These are phyloP conservation scores for Bombyx mori DNA, from an alignment of 1,140 invertebrate genomes.

Conservation along the genomic window DNA sequence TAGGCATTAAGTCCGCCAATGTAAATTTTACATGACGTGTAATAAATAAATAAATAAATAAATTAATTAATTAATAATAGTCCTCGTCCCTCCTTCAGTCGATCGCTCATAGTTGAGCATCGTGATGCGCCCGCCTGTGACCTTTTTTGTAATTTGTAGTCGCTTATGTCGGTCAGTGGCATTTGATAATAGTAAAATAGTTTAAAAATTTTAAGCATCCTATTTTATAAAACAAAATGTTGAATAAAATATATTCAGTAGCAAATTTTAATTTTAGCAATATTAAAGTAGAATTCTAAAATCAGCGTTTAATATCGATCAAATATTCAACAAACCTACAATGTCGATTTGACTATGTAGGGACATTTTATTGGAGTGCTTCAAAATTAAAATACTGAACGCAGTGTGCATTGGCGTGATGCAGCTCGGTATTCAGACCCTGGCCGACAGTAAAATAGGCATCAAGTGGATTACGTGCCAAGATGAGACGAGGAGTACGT, in stretches of 20 bases:
- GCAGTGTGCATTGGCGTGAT: conserved; percentile 22
- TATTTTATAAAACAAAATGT: not conserved
- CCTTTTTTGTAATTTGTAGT: too few relatives aligned
- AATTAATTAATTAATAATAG: too few relatives aligned
- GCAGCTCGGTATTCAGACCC: conserved; percentile 30
- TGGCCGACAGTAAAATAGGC: conserved; percentile 42
- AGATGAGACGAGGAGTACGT: conserved; percentile 34
- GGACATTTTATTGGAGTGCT: conserved; percentile 17
- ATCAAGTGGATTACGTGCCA: conserved; percentile 41
- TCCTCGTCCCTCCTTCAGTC: too few relatives aligned
- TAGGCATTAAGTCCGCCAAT: too few relatives aligned
- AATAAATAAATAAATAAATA: too few relatives aligned
- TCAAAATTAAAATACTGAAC: conserved; percentile 19
- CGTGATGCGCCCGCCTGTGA: too few relatives aligned
- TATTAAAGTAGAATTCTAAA: not conserved
- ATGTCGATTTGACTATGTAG: conserved; percentile 2
- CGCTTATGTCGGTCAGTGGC: too few relatives aligned
- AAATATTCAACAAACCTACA: too few relatives aligned
- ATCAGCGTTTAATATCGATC: not conserved
- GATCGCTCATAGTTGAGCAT: too few relatives aligned
- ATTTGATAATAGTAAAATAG: too few relatives aligned
- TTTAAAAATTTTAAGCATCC: too few relatives aligned
- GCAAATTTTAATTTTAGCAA: not conserved
- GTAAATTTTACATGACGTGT: too few relatives aligned
- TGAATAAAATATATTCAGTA: not conserved